phyloP scores from a whole-genome alignment of 1,140 invertebrate species.

The Drosophila pruinosa region DNA sequence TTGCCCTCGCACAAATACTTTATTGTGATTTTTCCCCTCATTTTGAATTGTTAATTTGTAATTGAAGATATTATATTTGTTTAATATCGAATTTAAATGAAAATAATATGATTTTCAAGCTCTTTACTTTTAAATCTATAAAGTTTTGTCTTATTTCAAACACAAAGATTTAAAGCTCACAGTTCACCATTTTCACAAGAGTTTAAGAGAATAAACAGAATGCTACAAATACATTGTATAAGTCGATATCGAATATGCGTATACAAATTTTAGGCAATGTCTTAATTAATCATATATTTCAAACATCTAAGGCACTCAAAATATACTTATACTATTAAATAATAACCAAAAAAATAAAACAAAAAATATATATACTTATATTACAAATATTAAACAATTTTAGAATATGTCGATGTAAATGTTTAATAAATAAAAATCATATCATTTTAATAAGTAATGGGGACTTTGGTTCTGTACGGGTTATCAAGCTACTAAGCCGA shows the following conservation, averaged over 20 bases:
- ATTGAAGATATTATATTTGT: too few relatives aligned
- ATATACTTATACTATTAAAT: slow-evolving; percentile 21
- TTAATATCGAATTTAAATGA: too few relatives aligned
- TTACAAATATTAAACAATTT: slow-evolving; percentile 8
- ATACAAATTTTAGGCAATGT: slow-evolving; percentile 26
- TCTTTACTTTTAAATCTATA: too few relatives aligned
- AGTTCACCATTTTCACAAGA: neutral
- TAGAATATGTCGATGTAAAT: slow-evolving; percentile 47
- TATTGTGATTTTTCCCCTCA: too few relatives aligned
- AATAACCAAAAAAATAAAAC: slow-evolving; percentile 21
- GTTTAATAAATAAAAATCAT: slow-evolving; percentile 49
- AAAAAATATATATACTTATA: slow-evolving; percentile 3
- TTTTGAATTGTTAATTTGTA: too few relatives aligned
- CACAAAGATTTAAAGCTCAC: neutral
- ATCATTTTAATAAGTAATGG: slow-evolving; percentile 38
- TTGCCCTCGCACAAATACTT: neutral
- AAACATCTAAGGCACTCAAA: slow-evolving; percentile 23
- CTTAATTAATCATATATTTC: slow-evolving; percentile 24
- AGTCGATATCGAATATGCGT: slow-evolving; percentile 1
- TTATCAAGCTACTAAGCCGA: too few relatives aligned
- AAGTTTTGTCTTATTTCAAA: neutral
- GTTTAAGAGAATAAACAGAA: neutral
- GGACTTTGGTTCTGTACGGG: neutral
- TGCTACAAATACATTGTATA: neutral
- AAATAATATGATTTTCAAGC: too few relatives aligned